phyloP scores from a whole-genome alignment of 2,113 vertebrate species.

The Coracopsis vasa region DNA sequence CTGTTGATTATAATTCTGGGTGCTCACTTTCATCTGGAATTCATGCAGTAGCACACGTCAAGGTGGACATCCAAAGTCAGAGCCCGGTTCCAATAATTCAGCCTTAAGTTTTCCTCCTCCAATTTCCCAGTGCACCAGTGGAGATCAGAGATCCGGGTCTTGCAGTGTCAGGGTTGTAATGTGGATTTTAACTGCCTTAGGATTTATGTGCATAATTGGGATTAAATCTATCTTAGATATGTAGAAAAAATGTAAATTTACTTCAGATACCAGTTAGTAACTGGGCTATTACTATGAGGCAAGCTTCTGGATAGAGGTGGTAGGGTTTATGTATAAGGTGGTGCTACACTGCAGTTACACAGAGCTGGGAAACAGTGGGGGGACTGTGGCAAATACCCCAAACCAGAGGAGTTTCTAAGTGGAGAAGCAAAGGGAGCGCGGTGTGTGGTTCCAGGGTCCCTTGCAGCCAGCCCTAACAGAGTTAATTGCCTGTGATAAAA shows the following conservation, averaged over 20 bases:
- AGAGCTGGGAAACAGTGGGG: neutral
- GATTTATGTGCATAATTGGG: neutral
- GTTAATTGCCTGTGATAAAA: conserved; percentile 66
- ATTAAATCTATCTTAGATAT: neutral
- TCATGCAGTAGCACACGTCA: neutral
- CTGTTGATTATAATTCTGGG: conserved; percentile 33
- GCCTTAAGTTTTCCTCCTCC: conserved; percentile 4
- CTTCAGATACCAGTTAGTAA: neutral
- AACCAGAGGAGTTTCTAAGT: neutral
- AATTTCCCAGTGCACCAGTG: neutral
- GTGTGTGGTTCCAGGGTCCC: neutral
- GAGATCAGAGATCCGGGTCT: neutral
- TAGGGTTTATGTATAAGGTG: neutral
- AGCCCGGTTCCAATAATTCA: conserved; percentile 16
- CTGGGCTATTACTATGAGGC: neutral
- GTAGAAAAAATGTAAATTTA: neutral
- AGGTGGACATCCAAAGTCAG: conserved; percentile 35
- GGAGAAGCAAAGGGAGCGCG: neutral
- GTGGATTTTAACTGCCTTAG: neutral
- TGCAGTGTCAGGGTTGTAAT: neutral
- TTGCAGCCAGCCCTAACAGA: conserved; percentile 40
- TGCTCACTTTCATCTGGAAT: conserved; percentile 6
- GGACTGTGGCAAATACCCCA: neutral
- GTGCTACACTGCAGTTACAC: neutral
- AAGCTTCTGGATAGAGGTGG: neutral